A percentile compares a stretch with the other conserved stretches of the same genome.
Evolutionary conservation across 2,113 vertebrate genomes (phyloP).

Genomic region (Fregata magnificens): DNA sequence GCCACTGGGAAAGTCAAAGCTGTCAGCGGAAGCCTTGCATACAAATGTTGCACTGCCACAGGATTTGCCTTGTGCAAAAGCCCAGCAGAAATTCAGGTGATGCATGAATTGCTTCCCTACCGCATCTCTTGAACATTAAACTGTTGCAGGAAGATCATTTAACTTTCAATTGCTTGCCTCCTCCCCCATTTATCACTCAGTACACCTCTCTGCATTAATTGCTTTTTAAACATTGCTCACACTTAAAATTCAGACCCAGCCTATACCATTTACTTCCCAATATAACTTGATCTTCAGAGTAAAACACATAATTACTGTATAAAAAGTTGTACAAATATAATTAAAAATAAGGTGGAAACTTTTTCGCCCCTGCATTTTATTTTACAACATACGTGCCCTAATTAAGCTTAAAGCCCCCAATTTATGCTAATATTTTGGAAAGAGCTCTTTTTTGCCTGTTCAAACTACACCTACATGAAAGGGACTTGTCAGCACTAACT

Average conservation of each 20-base stretch:
- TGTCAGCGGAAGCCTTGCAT: not conserved
- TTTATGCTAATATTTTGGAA: not conserved
- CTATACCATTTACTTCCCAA: slow-evolving; percentile 26
- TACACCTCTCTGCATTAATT: slow-evolving; percentile 14
- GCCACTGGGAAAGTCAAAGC: not conserved
- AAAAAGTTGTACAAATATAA: slow-evolving; percentile 32
- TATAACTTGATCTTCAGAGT: slow-evolving; percentile 32
- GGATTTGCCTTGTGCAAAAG: not conserved
- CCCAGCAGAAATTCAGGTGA: not conserved
- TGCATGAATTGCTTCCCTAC: rapidly evolving
- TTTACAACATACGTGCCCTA: not conserved
- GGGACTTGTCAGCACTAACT: not conserved
- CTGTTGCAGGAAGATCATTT: not conserved
- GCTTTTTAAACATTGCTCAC: slow-evolving; percentile 46
- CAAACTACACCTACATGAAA: not conserved
- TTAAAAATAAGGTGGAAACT: not conserved
- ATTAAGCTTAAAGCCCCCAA: not conserved
- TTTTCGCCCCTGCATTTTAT: not conserved
- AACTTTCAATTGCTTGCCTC: not conserved
- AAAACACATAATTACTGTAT: slow-evolving; percentile 37
- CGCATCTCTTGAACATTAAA: not conserved
- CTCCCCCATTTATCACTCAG: slow-evolving; percentile 17
- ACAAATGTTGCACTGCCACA: not conserved
- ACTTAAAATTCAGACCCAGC: slow-evolving; percentile 41
- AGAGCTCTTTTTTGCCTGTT: not conserved